These are phyloP conservation scores for Anolis sagrei DNA, from an alignment of 2,113 vertebrate genomes.

Conservation along the genomic window DNA sequence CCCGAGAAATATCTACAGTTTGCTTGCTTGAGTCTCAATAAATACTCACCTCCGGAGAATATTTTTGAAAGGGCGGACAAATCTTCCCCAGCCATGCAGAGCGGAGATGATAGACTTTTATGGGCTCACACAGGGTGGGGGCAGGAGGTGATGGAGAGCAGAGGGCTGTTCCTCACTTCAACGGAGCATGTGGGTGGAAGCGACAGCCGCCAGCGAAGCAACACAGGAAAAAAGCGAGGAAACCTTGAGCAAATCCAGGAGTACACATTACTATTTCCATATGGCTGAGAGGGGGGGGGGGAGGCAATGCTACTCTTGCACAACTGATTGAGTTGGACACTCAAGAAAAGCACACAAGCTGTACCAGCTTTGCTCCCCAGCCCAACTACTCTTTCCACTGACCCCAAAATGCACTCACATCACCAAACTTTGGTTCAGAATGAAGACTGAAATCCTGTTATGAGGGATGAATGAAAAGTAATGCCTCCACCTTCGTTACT, in stretches of 20 bases:
- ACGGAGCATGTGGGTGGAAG: neutral
- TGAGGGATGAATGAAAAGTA: too few species aligned
- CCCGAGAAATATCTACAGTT: neutral
- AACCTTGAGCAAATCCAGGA: neutral
- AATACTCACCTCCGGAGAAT: constrained; percentile 18
- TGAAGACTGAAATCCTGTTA: too few species aligned
- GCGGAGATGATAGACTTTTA: neutral
- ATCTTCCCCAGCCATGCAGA: neutral
- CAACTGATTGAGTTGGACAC: too few species aligned
- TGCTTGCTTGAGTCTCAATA: constrained; percentile 16
- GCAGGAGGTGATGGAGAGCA: neutral
- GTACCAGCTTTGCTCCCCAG: too few species aligned
- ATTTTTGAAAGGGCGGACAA: neutral
- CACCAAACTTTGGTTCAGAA: too few species aligned
- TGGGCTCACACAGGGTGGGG: neutral
- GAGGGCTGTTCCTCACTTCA: neutral
- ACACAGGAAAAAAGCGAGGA: neutral
- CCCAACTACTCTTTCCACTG: too few species aligned
- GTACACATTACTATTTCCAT: neutral
- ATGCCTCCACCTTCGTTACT: too few species aligned
- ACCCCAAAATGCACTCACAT: too few species aligned
- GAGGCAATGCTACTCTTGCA: neutral
- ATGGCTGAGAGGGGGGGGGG: too few species aligned
- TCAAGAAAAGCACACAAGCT: too few species aligned
- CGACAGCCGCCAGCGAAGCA: neutral